Evolutionary conservation across 2,888 invertebrate genomes (phyloP), one percentile per base, ranked within the genome.

Genomic region (Drosophila melanocephala): DNA sequence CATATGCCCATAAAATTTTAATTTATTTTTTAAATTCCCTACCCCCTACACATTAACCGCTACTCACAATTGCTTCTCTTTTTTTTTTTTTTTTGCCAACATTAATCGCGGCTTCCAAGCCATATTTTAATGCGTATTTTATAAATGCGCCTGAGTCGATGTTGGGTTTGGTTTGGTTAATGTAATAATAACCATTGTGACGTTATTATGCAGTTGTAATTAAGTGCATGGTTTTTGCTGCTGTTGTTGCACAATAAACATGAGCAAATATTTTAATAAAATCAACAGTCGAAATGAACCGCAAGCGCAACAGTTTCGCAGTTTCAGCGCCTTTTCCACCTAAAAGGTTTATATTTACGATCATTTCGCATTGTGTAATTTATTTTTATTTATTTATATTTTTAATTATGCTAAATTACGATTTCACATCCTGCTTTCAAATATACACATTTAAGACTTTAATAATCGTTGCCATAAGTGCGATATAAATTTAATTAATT

Each of bases 141-240:
- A 75, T 80, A 83, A 78, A 86, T 86, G 84, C 51, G 68, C 57
- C 77, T 44, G 66, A 65, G 57, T 61, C 53, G 69, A 33, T 26
- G 47, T n/a, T 65, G 47, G 68, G 53, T 39, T 68, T 39, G 61
- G 50, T 28, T 60, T 58, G 77, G 75, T 77, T 77, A 85, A 79
- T 85, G 79, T 78, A 77, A 88, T 82, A 86, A 88, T 86, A 86
- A 80, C 82, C 73, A 84, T 88, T 86, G 86, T 77, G 74, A 76
- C 71, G 76, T 75, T 81, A 78, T 84, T 77, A 86, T 86, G 86
- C 84, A 88, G 87, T 78, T 73, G 81, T 86, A 88, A 86, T 86
- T 88, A 88, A 88, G 80, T 86, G 72, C 75, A 55, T 61, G 61
- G 70, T 63, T 76, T 44, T 51, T 68, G 35, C 42, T 58, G 35